Conservation (phyloP, 2,797 vertebrate genomes). For the Mormyrus proboscirostris region DNA sequence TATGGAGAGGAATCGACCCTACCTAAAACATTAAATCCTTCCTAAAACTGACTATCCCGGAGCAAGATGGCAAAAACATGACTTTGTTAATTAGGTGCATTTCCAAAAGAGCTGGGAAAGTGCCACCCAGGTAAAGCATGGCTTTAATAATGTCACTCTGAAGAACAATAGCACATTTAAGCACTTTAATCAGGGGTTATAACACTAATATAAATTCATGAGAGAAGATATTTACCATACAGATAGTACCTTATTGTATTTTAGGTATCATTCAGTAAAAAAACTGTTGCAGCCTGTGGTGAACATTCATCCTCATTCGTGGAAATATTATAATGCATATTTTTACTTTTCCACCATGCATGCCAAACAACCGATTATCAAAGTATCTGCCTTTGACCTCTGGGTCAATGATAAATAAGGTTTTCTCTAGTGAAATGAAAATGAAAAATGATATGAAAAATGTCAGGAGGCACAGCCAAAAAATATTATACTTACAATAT, state of each 20-base stretch:
- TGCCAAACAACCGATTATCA: neutral
- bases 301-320: neutral
- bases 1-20: conserved; percentile 54
- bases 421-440: neutral
- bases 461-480: neutral
- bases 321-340: neutral
- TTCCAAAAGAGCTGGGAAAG: neutral
- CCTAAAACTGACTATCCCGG: neutral
- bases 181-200: neutral
- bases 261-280: neutral
- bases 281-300: neutral
- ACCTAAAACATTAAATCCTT: neutral
- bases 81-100: neutral
- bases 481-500: neutral
- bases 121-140: neutral
- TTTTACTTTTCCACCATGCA: neutral
- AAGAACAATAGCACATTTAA: neutral
- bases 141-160: neutral
- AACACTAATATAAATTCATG: neutral
- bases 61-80: neutral
- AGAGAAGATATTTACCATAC: neutral
- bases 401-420: neutral
- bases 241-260: neutral
- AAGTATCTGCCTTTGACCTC: neutral
- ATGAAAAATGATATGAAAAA: neutral